Conservation (phyloP, 2,888 invertebrate genomes). For the Orthosia cruda region DNA sequence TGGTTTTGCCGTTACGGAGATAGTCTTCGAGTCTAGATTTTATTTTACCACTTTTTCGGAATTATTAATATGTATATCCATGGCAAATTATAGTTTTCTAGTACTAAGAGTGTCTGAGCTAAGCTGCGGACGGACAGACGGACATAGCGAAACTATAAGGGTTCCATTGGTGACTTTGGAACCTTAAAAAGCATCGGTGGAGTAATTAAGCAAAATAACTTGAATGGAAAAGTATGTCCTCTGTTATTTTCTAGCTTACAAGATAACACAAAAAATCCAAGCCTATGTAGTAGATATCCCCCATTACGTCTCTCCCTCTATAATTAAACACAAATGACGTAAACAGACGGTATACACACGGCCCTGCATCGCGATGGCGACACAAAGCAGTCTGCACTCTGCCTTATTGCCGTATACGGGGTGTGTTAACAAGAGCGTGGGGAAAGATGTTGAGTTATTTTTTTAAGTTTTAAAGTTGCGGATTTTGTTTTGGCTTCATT, state of each 20-base stretch:
- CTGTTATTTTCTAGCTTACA: not conserved
- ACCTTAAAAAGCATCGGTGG: too few species aligned
- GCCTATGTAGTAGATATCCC: conserved; percentile 36
- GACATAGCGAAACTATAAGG: too few species aligned
- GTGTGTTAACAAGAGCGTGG: conserved; percentile 57
- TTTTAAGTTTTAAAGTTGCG: not conserved
- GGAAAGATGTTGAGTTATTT: not conserved
- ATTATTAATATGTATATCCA: too few species aligned
- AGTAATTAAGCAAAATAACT: too few species aligned
- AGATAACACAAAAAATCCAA: conserved; percentile 27
- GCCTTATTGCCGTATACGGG: conserved; percentile 86
- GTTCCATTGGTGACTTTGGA: too few species aligned
- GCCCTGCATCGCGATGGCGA: conserved; percentile 81
- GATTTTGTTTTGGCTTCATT: not conserved
- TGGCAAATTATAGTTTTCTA: too few species aligned
- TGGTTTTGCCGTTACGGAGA: too few species aligned
- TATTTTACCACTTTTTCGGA: too few species aligned
- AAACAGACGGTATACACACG: conserved; percentile 72
- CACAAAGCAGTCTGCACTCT: conserved; percentile 89
- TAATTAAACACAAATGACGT: conserved; percentile 88
- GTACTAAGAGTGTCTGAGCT: too few species aligned
- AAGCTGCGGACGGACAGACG: too few species aligned
- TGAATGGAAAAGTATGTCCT: too few species aligned
- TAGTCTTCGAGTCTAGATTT: too few species aligned
- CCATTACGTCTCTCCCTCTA: conserved; percentile 65